Conservation (phyloP, 92 coral and sea anemone species). For the Phymanthus crucifer region DNA sequence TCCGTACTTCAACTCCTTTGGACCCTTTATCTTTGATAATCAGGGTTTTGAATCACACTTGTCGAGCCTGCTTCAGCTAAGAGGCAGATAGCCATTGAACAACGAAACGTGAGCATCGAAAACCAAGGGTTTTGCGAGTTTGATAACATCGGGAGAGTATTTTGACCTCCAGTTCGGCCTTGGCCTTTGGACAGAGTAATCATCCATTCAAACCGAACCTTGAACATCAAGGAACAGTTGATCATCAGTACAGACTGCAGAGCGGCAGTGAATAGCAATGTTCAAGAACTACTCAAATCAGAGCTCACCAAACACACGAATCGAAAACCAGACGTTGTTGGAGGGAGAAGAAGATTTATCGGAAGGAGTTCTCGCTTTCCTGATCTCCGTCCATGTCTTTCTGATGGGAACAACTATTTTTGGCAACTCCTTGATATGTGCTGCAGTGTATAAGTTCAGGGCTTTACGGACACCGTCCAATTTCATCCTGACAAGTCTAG, state of each 20-base stretch:
- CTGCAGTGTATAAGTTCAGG: constrained; percentile 46
- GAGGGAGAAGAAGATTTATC: background rate
- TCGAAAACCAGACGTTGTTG: constrained; percentile 1
- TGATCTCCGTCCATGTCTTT: constrained; percentile 36
- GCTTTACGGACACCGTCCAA: constrained; percentile 54
- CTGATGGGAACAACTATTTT: constrained; percentile 35
- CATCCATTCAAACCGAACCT: no score
- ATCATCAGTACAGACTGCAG: background rate
- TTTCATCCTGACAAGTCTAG: constrained; percentile 42
- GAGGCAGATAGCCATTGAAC: background rate
- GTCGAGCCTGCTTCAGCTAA: background rate
- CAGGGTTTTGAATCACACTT: background rate
- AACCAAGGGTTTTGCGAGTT: background rate
- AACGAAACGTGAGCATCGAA: background rate
- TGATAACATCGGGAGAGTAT: background rate
- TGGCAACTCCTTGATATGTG: constrained; percentile 50
- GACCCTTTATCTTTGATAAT: background rate
- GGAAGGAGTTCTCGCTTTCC: constrained; percentile 21
- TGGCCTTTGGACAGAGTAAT: background rate
- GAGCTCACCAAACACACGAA: background rate
- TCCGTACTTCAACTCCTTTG: background rate
- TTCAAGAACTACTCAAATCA: background rate
- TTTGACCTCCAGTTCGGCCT: background rate
- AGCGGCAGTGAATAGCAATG: background rate
- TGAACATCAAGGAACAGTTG: no score